phyloP scores from a whole-genome alignment of 2,888 invertebrate genomes.

The Ametastegia equiseti region DNA sequence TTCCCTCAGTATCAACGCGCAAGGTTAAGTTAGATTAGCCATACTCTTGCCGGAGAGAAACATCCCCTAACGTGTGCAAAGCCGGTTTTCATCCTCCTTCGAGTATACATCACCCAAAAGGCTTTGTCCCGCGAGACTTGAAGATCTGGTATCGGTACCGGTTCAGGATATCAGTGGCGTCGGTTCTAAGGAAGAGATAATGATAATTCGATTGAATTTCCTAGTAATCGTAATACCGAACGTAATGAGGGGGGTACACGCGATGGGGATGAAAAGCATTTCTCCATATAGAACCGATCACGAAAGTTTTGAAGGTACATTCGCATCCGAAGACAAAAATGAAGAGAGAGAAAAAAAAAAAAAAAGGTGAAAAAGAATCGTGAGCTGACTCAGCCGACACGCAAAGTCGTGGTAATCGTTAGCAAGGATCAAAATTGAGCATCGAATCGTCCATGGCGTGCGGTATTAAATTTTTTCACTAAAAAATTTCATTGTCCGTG shows the following conservation, averaged over 20 bases:
- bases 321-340: no score
- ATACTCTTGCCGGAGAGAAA: neutral
- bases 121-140: neutral
- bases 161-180: no score
- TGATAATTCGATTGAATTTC: conserved; percentile 8
- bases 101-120: neutral
- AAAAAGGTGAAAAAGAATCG: neutral
- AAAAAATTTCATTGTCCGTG: conserved; percentile 31
- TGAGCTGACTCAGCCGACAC: conserved; percentile 10
- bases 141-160: neutral
- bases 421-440: conserved; percentile 20
- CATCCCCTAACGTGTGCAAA: neutral
- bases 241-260: conserved; percentile 9
- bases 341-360: no score
- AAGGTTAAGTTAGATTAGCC: conserved; percentile 16
- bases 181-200: no score
- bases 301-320: neutral
- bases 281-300: neutral
- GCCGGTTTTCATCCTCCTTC: neutral
- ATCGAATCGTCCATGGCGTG: conserved; percentile 20
- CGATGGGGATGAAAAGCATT: neutral
- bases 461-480: conserved; percentile 8
- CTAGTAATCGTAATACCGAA: neutral
- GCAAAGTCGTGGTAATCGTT: conserved; percentile 28
- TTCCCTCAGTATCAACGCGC: neutral